Percentiles rank a stretch among this genome's conserved stretches.
Evolutionary conservation across 2,797 vertebrate species (phyloP).

Genomic region (Falco biarmicus): DNA sequence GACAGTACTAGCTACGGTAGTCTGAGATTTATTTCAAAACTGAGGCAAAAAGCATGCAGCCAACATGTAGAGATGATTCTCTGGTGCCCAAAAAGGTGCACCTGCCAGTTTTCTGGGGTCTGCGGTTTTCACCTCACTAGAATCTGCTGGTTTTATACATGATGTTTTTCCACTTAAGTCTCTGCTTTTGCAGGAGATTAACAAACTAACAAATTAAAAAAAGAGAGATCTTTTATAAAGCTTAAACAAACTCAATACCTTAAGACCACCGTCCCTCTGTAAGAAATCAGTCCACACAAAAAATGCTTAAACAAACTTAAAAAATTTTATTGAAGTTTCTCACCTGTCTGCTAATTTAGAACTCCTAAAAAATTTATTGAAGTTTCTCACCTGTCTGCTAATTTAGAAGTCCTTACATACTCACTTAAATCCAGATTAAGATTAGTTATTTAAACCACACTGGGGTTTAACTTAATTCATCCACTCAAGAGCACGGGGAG

Average conservation of each 20-base stretch:
- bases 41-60: not conserved
- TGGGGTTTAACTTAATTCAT: not conserved
- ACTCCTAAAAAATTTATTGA: not conserved
- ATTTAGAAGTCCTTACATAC: not conserved
- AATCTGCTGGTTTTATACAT: not conserved
- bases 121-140: not conserved
- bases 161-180: not conserved
- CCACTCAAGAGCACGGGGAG: not conserved
- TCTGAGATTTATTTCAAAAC: not conserved
- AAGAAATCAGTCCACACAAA: not conserved
- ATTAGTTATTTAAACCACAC: not conserved
- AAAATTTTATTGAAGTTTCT: not conserved
- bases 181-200: not conserved
- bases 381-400: not conserved
- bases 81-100: not conserved
- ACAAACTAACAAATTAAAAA: not conserved
- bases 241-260: not conserved
- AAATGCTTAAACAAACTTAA: not conserved
- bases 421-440: not conserved
- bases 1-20: not conserved
- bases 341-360: not conserved
- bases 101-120: not conserved
- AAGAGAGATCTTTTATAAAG: not conserved
- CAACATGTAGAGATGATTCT: not conserved
- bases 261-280: not conserved